phyloP scores from a whole-genome alignment of 2,888 invertebrate genomes.

The Ophion obscuratus region DNA sequence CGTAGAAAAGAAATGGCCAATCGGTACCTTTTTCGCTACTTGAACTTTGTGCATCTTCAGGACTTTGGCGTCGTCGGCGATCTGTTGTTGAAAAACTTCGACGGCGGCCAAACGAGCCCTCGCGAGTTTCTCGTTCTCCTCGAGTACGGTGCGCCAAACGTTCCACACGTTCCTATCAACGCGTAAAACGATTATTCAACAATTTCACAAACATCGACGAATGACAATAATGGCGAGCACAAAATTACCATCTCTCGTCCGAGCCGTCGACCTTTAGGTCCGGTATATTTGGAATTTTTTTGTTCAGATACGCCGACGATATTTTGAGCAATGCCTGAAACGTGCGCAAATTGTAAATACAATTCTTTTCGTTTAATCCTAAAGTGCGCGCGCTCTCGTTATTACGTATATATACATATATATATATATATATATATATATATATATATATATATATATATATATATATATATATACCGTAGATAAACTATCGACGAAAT shows the following conservation, averaged over 20 bases:
- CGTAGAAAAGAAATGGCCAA: neutral
- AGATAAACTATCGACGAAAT: neutral
- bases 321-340: conserved; percentile 94
- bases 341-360: conserved; percentile 48
- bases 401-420: neutral
- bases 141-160: conserved; percentile 98
- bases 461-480: neutral
- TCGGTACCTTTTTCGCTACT: conserved; percentile 90
- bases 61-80: conserved; percentile 96
- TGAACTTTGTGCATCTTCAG: conserved; percentile 93
- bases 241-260: conserved; percentile 93
- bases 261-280: conserved; percentile 95
- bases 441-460: neutral
- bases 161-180: conserved; percentile 96
- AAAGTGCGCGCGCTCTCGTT: neutral
- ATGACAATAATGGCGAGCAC: neutral
- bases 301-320: conserved; percentile 95
- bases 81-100: conserved; percentile 97
- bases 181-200: too few species aligned
- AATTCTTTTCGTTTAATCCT: neutral
- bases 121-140: conserved; percentile 97
- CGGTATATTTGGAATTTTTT: conserved; percentile 96
- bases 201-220: neutral
- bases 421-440: neutral
- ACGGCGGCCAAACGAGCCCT: conserved; percentile 96